phyloP scores from a whole-genome alignment of 2,888 invertebrate species.

The Iphiclides podalirius region DNA sequence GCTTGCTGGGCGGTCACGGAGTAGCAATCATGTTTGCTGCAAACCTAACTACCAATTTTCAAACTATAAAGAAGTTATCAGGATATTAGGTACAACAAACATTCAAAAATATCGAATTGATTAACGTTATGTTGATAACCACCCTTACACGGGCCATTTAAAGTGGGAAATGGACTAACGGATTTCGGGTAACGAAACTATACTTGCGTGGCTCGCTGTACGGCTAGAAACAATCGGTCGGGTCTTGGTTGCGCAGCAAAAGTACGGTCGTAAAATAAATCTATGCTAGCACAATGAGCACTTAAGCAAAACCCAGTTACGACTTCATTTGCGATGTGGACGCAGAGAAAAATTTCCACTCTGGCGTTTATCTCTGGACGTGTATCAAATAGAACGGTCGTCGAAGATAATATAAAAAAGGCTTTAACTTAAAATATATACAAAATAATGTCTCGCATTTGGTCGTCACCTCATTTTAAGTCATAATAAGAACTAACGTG shows the following conservation, averaged over 20 bases:
- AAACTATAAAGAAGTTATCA: conserved; percentile 44
- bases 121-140: too few species aligned
- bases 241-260: conserved; percentile 43
- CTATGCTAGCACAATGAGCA: conserved; percentile 62
- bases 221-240: conserved; percentile 13
- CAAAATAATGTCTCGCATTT: too few species aligned
- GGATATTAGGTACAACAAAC: conserved; percentile 46
- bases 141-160: too few species aligned
- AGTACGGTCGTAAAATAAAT: conserved; percentile 66
- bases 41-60: conserved; percentile 33
- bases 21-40: not conserved
- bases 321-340: conserved; percentile 12
- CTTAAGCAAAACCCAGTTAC: conserved; percentile 42
- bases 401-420: too few species aligned
- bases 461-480: too few species aligned
- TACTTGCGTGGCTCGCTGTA: conserved; percentile 29
- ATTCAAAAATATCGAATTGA: too few species aligned
- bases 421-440: too few species aligned
- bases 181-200: too few species aligned
- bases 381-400: too few species aligned
- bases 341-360: not conserved
- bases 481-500: too few species aligned
- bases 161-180: too few species aligned
- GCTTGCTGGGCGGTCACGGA: conserved; percentile 1
- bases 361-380: not conserved